Percentiles rank a stretch among this genome's conserved stretches.
These are phyloP conservation scores for Drosophila seclusa DNA, from an alignment of 2,888 invertebrate genomes.

Conservation along the genomic window DNA sequence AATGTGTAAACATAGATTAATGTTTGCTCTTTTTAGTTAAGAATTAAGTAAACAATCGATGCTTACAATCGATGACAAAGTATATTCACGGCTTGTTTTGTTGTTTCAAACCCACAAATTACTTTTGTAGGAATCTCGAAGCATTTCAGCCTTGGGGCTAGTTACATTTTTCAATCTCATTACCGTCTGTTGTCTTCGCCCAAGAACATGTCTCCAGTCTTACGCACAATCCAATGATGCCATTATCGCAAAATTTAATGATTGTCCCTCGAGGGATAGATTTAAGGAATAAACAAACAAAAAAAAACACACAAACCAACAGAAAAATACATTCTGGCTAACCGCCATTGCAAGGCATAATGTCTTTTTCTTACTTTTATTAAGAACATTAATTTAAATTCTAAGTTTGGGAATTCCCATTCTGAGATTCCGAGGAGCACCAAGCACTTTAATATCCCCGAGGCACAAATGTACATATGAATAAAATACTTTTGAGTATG, in stretches of 20 bases:
- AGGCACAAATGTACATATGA: neutral
- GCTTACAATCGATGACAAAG: neutral
- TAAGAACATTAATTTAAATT: slow-evolving; percentile 10
- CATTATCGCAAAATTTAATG: slow-evolving; percentile 43
- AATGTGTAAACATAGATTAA: neutral
- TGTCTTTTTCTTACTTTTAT: slow-evolving; percentile 20
- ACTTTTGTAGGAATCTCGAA: neutral
- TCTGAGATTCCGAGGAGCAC: neutral
- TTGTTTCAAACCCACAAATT: neutral
- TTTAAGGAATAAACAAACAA: slow-evolving; percentile 11
- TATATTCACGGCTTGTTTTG: neutral
- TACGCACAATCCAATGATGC: slow-evolving; percentile 21
- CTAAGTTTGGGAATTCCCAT: slow-evolving; percentile 2
- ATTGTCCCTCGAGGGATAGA: slow-evolving; percentile 31
- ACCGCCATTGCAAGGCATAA: slow-evolving; percentile 1
- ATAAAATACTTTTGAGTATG: slow-evolving; percentile 1
- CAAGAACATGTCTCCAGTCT: neutral
- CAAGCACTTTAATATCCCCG: neutral
- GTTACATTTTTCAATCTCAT: slow-evolving; percentile 13
- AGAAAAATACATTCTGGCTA: slow-evolving; percentile 4
- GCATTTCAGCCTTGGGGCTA: slow-evolving; percentile 1
- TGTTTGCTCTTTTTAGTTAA: neutral
- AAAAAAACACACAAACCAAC: slow-evolving; percentile 6
- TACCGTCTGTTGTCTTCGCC: neutral
- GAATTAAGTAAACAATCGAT: neutral